Evolutionary conservation across 2,888 invertebrate species (phyloP).

Genomic region (Napeogenes inachia): DNA sequence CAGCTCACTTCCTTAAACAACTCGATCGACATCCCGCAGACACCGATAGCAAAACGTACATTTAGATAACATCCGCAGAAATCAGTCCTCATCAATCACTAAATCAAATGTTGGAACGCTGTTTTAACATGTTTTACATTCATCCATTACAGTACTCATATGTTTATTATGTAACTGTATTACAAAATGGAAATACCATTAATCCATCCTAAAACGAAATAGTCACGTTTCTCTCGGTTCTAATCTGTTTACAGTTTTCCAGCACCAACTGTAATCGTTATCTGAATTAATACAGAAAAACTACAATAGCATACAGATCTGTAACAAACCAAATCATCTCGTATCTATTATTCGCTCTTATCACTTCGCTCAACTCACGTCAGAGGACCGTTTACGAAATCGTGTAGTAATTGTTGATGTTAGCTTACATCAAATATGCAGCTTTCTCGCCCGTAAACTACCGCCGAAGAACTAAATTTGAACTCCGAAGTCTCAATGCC

Average conservation of each 20-base stretch:
- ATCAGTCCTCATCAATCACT: too few relatives aligned
- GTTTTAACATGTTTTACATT: background rate
- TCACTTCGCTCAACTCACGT: too few relatives aligned
- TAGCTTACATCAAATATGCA: conserved; percentile 69
- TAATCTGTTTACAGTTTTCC: background rate
- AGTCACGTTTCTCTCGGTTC: conserved; percentile 3
- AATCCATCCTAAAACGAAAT: background rate
- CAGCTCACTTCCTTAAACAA: background rate
- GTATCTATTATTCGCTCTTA: too few relatives aligned
- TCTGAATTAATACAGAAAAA: too few relatives aligned
- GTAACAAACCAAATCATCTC: too few relatives aligned
- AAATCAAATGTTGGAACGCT: too few relatives aligned
- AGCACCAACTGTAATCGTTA: too few relatives aligned
- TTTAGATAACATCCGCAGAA: too few relatives aligned
- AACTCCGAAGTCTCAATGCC: conserved; percentile 35
- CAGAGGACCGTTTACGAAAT: conserved; percentile 52
- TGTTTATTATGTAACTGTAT: background rate
- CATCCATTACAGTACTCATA: background rate
- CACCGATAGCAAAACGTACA: background rate
- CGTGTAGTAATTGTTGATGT: conserved; percentile 55
- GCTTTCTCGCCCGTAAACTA: conserved; percentile 39
- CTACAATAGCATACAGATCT: too few relatives aligned
- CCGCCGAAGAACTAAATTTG: conserved; percentile 44
- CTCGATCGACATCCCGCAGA: background rate
- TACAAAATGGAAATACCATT: background rate